These are phyloP conservation scores for Melieria picta DNA, from an alignment of 2,888 invertebrate species.

Conservation along the genomic window DNA sequence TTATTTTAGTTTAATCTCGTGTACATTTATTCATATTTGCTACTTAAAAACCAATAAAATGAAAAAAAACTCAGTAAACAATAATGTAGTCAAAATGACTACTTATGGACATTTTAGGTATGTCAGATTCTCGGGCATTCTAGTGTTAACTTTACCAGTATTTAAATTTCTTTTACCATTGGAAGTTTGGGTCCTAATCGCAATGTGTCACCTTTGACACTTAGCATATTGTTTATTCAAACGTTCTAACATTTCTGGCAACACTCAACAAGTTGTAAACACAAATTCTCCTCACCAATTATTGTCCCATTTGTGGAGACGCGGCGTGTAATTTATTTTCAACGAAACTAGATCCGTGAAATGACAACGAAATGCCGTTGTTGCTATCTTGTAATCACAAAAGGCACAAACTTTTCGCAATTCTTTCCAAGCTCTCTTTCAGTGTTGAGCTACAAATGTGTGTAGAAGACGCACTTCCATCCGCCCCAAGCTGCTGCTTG, in stretches of 20 bases:
- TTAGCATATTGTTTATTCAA: background rate
- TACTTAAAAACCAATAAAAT: too few species aligned
- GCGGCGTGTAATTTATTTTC: background rate
- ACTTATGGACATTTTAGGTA: too few species aligned
- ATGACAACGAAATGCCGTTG: background rate
- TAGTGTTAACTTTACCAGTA: too few species aligned
- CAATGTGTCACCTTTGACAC: too few species aligned
- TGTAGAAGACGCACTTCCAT: background rate
- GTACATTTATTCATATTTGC: too few species aligned
- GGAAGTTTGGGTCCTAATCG: too few species aligned
- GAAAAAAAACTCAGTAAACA: too few species aligned
- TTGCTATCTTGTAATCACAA: background rate
- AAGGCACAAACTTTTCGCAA: background rate
- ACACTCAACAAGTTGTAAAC: background rate
- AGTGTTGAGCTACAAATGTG: too few species aligned
- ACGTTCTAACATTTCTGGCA: background rate
- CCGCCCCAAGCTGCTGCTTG: slow-evolving; percentile 3
- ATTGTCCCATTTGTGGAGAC: background rate
- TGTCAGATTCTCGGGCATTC: too few species aligned
- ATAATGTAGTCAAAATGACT: too few species aligned
- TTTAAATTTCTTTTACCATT: too few species aligned
- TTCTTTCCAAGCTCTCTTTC: background rate
- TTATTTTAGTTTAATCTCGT: too few species aligned
- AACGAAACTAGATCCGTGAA: background rate
- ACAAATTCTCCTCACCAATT: background rate